phyloP scores from a whole-genome alignment of 2,797 vertebrate species.

The Spinus pinus region DNA sequence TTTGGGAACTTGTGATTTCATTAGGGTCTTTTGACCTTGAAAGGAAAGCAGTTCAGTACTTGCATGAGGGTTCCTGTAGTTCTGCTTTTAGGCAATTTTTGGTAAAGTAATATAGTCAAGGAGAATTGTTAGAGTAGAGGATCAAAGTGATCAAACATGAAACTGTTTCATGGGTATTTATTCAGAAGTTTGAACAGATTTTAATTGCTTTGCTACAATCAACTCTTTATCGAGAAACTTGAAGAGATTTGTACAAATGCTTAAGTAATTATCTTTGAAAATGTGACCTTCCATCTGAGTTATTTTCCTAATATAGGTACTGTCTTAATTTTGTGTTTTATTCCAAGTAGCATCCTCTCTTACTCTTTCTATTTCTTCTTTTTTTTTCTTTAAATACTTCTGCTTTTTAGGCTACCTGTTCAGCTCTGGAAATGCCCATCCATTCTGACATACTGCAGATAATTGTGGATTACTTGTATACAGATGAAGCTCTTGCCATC shows the following conservation, averaged over 20 bases:
- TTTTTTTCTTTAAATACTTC: neutral
- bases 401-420: slow-evolving; percentile 84
- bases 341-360: neutral
- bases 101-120: neutral
- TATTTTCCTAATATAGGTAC: neutral
- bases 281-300: neutral
- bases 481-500: slow-evolving; percentile 87
- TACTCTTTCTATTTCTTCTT: neutral
- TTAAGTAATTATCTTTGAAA: neutral
- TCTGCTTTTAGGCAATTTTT: neutral
- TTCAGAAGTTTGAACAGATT: neutral
- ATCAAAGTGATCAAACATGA: neutral
- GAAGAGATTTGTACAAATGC: neutral
- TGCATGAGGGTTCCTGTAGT: neutral
- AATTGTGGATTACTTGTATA: slow-evolving; percentile 94
- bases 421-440: slow-evolving; percentile 90
- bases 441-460: slow-evolving; percentile 89
- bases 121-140: neutral
- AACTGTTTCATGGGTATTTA: neutral
- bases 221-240: neutral
- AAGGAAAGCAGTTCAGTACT: neutral
- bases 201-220: neutral
- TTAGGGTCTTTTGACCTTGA: neutral
- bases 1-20: neutral
- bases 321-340: neutral